Evolutionary conservation across 2,797 vertebrate species (phyloP), one percentile per base, ranked within the genome.

Genomic region (Esox lucius): DNA sequence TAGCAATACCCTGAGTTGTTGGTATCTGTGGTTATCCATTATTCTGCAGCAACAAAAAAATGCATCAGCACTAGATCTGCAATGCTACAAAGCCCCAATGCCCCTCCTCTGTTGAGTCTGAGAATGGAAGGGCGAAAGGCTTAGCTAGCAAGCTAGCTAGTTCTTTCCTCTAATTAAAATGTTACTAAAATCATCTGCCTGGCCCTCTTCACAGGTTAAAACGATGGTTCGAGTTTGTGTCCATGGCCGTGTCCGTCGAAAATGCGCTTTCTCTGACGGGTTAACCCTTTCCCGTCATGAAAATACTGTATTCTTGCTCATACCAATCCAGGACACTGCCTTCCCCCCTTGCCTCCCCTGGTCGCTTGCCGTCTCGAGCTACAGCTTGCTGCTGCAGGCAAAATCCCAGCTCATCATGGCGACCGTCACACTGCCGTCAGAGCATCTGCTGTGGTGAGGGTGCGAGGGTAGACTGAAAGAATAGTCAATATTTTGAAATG

Each of bases 401-500:
- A 89, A 91, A 89, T 83, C 91, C 90, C 89, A 89, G 90, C 86
- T 90, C 92, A 93, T 94, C 91, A 94, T 94, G 93, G 93, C 92
- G 89, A 82, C 93, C 86, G 88, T 87, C 84, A 84, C 78, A 72
- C 42, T 26, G 73, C 70, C 74, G 71, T 76, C 88, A 89, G 83
- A 87, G 90, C 91, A 91, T 91, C 92, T 92, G 90, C 90, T 89
- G 88, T 85, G 88, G 87, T 80, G 84, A 35, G 68, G 75, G 68
- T 22, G 67, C 24, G 71, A 51, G 1, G 81, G 68, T 72, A 86
- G 77, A 68, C 51, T 31, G 76, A 76, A 8, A 82, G 73, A 78
- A 80, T 77, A 84, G 87, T 82, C 85, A 89, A 82, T 85, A 78
- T 89, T 91, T 86, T 92, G 91, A 92, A 78, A 88, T 91, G 86